Evolutionary conservation across 2,888 invertebrate genomes (phyloP), one percentile per base, ranked within the genome.

Genomic region (Clostera curtula): DNA sequence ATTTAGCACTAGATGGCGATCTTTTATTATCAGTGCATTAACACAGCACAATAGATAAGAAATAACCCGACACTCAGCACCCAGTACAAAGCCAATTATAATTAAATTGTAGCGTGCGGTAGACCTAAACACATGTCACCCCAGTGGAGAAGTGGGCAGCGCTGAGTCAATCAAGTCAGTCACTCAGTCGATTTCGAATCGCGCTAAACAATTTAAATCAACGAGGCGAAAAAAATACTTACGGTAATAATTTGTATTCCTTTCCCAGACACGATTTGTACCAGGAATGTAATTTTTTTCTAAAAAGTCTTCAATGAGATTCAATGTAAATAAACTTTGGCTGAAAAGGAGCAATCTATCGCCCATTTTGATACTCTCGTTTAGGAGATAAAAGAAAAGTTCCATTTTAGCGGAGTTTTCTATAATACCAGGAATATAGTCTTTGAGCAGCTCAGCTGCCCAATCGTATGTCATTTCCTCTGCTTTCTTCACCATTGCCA

Each of bases 321-420:
- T 95, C 42, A 99, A 79, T 1, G 98, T 98, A 49, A 97, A 92
- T 32, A 99, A 86, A 54, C 97, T 97, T 71, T 98, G 98, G 53
- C 97, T 97, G 70, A 99, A 99, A 3, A 98, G 89, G 28, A 99
- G 84, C 31, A 98, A 86, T 36, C 98, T 90, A 74, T 99, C 98
- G 1, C 95, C 96, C 35, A 93, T 70, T 33, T 87, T 86, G 27
- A 98, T 89, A 41, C 96, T 93, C 69, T 97, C 95, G 44, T 94
- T 91, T 24, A 99, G 84, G 38, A 99, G 92, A 46, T 93, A 92
- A 70, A 98, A 93, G 55, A 98, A 91, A 21, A 98, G 87, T 50
- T 94, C 90, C 92, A 99, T 95, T 83, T 99, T 99, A 2, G 95
- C 94, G 2, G 97, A 96, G 59, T 96, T 95, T 57, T 95, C 95